A percentile compares a stretch with the other conserved stretches of the same genome.
Evolutionary conservation across 2,888 invertebrate genomes (phyloP).

Genomic region (Drosophila mimetica): DNA sequence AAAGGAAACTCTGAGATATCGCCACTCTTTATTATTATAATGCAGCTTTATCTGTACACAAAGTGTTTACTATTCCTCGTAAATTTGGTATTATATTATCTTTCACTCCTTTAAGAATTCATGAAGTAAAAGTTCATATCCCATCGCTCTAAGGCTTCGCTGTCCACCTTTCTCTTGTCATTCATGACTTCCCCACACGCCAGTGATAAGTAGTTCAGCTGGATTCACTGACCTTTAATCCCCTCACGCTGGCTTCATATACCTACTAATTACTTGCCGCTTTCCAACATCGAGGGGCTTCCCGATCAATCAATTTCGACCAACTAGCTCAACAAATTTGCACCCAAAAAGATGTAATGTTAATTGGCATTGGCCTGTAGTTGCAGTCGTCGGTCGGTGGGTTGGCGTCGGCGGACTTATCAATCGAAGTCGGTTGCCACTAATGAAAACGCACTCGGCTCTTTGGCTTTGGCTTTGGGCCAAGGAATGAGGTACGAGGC

Average conservation of each 20-base stretch:
- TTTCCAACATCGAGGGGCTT: conserved; percentile 10
- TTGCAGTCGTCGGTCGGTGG: conserved; percentile 6
- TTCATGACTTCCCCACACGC: neutral
- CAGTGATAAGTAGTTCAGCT: conserved; percentile 6
- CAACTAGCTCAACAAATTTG: conserved; percentile 28
- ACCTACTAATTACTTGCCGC: conserved; percentile 2
- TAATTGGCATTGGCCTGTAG: conserved; percentile 35
- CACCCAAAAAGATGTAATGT: conserved; percentile 36
- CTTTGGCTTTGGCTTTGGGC: conserved; percentile 1
- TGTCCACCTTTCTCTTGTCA: neutral
- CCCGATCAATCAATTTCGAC: conserved; percentile 38
- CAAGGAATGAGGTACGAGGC: no score
- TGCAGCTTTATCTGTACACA: neutral
- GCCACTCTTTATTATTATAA: neutral
- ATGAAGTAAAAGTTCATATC: no score
- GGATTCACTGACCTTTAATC: conserved; percentile 27
- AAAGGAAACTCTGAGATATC: neutral
- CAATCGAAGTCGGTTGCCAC: conserved; percentile 22
- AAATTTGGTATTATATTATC: no score
- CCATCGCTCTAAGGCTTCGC: no score
- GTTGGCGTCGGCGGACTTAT: conserved; percentile 21
- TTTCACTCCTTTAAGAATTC: no score
- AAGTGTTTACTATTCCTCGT: neutral
- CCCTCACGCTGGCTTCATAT: neutral
- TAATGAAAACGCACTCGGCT: conserved; percentile 47